Conservation (phyloP, 2,888 invertebrate species). For the Agrilus biguttatus region DNA sequence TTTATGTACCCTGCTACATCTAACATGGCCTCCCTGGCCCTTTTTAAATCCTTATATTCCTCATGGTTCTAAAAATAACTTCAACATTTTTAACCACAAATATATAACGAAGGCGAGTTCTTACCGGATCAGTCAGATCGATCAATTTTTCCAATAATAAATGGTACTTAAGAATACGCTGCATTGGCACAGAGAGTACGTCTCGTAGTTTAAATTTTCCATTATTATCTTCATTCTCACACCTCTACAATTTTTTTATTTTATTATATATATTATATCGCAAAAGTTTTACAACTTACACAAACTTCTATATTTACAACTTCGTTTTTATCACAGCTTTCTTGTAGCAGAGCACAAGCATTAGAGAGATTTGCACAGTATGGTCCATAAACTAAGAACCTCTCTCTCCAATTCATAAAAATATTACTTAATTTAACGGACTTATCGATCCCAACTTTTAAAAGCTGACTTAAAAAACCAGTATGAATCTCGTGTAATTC, state of each 20-base stretch:
- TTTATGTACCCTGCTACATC: slow-evolving; percentile 96
- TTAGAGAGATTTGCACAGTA: slow-evolving; percentile 88
- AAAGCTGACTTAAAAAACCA: slow-evolving; percentile 68
- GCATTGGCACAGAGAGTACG: slow-evolving; percentile 95
- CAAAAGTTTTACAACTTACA: slow-evolving; percentile 33
- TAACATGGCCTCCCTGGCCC: slow-evolving; percentile 89
- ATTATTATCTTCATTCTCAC: slow-evolving; percentile 86
- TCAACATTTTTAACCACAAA: not conserved
- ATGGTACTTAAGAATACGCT: slow-evolving; percentile 94
- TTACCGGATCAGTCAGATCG: slow-evolving; percentile 69
- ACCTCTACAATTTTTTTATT: slow-evolving; percentile 45
- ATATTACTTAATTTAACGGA: slow-evolving; percentile 58
- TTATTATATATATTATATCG: not conserved
- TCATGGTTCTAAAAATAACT: slow-evolving; percentile 51
- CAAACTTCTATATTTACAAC: slow-evolving; percentile 50
- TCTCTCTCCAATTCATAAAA: slow-evolving; percentile 81
- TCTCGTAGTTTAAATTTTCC: slow-evolving; percentile 91
- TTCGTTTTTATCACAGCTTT: slow-evolving; percentile 52
- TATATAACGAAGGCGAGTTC: slow-evolving; percentile 11
- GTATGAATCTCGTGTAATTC: slow-evolving; percentile 77
- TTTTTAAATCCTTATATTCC: slow-evolving; percentile 67
- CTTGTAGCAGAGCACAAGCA: slow-evolving; percentile 77
- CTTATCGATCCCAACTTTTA: slow-evolving; percentile 51
- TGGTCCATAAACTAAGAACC: slow-evolving; percentile 85
- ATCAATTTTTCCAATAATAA: slow-evolving; percentile 79